Evolutionary conservation across 2,888 invertebrate genomes (phyloP).

Genomic region (Tiphia femorata): DNA sequence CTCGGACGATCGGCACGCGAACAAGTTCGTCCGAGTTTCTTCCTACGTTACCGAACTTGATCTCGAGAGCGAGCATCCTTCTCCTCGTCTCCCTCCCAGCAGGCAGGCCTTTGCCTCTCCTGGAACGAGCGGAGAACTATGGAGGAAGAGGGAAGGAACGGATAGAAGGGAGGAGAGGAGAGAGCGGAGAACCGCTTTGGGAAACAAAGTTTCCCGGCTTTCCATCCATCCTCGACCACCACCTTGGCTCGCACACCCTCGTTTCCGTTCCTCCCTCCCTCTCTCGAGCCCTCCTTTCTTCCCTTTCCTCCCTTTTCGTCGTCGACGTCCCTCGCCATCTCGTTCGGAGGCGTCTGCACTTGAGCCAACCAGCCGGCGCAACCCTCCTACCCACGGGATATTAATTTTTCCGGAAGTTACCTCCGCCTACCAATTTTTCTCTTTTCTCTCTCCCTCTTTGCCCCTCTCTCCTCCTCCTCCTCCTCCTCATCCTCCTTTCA

Average conservation of each 20-base stretch:
- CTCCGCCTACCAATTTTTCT: constrained; percentile 29
- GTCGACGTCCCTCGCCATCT: constrained; percentile 6
- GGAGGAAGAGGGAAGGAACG: constrained; percentile 6
- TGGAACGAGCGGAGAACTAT: no score
- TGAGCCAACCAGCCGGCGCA: constrained; percentile 46
- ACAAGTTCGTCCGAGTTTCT: constrained; percentile 33
- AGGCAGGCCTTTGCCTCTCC: no score
- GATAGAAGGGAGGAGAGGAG: neutral
- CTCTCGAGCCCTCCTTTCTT: constrained; percentile 6
- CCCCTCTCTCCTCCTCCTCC: neutral
- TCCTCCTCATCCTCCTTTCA: neutral
- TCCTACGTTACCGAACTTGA: neutral
- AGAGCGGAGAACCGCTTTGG: constrained; percentile 29
- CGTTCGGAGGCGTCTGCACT: constrained; percentile 39
- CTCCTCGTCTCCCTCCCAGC: no score
- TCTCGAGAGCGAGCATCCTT: constrained; percentile 8
- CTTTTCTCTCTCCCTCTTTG: constrained; percentile 7
- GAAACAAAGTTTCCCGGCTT: constrained; percentile 50
- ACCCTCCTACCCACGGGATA: constrained; percentile 55
- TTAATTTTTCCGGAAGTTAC: constrained; percentile 64
- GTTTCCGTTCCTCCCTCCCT: no score
- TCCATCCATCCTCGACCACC: constrained; percentile 19
- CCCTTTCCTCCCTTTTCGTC: neutral
- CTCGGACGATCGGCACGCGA: constrained; percentile 22
- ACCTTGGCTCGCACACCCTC: neutral